Evolutionary conservation across 2,113 vertebrate genomes (phyloP).

Genomic region (Hipposideros armiger): DNA sequence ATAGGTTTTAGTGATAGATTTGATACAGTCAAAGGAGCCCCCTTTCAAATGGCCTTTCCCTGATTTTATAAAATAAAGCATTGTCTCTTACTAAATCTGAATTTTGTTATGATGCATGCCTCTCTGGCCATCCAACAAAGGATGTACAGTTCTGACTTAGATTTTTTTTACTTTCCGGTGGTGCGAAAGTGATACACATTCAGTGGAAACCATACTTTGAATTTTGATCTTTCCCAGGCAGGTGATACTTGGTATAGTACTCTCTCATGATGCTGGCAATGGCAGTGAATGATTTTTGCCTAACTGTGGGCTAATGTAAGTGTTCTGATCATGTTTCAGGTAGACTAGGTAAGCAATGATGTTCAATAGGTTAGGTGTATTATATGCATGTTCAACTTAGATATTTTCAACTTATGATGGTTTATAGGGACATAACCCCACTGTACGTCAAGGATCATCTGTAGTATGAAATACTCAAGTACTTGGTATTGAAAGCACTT

Average conservation of each 20-base stretch:
- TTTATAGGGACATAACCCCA: background rate
- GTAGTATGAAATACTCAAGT: constrained; percentile 37
- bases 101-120: background rate
- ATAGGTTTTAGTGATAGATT: too few species aligned
- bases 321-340: background rate
- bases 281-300: background rate
- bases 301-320: background rate
- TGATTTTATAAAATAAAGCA: constrained; percentile 3
- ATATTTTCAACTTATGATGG: background rate
- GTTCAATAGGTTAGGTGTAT: background rate
- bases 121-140: background rate
- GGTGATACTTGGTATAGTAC: background rate
- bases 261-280: background rate
- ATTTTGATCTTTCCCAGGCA: background rate
- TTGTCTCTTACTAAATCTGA: background rate
- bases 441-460: background rate
- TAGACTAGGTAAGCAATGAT: background rate
- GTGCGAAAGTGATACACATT: background rate
- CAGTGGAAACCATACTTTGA: background rate
- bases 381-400: background rate
- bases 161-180: background rate
- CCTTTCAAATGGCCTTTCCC: constrained; percentile 1
- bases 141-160: background rate
- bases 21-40: background rate
- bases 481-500: background rate